These are phyloP conservation scores for Clanis bilineata DNA, from an alignment of 2,888 invertebrate genomes.

Conservation along the genomic window DNA sequence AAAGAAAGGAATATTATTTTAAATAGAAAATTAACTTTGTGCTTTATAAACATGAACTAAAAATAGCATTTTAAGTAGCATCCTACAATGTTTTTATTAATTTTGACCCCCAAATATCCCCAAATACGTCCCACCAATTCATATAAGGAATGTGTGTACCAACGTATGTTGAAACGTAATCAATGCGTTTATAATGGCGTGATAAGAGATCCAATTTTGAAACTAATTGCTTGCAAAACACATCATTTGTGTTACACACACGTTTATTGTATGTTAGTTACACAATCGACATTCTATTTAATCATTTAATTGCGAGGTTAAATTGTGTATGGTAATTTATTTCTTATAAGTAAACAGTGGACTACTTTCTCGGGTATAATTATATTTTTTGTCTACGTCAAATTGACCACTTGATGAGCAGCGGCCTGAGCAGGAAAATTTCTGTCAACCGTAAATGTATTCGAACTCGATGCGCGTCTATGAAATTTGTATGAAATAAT, in stretches of 20 bases:
- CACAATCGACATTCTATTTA: background rate
- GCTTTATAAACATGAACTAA: too few relatives aligned
- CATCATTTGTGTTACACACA: background rate
- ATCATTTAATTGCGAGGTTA: background rate
- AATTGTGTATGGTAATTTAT: background rate
- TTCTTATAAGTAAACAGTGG: background rate
- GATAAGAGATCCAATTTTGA: conserved; percentile 19
- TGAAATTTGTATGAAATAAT: too few relatives aligned
- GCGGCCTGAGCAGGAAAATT: too few relatives aligned
- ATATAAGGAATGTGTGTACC: conserved; percentile 21
- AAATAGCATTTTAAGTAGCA: too few relatives aligned
- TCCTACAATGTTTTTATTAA: background rate
- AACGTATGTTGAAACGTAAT: conserved; percentile 18
- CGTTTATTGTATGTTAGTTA: background rate
- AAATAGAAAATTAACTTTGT: too few relatives aligned
- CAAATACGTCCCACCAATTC: conserved; percentile 2
- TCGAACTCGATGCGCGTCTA: too few relatives aligned
- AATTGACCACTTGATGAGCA: too few relatives aligned
- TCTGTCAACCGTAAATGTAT: too few relatives aligned
- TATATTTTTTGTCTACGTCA: too few relatives aligned
- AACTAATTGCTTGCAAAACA: conserved; percentile 14
- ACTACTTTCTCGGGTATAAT: too few relatives aligned
- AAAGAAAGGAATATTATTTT: too few relatives aligned
- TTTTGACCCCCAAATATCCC: background rate
- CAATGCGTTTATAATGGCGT: conserved; percentile 14